Evolutionary conservation across 2,797 vertebrate species (phyloP).

Genomic region (Micrastur ruficollis): DNA sequence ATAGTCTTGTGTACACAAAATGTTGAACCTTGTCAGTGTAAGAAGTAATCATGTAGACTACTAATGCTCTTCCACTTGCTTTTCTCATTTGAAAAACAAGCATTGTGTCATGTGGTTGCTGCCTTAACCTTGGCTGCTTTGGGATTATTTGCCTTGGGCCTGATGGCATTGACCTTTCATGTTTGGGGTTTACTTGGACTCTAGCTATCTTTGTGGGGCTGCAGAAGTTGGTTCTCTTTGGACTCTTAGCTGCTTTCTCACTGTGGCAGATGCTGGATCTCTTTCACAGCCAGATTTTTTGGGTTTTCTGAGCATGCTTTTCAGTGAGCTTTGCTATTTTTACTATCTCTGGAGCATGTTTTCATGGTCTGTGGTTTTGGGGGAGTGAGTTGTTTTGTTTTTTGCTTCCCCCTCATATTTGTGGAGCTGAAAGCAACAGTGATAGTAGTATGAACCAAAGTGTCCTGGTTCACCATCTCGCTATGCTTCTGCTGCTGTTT

Average conservation of each 20-base stretch:
- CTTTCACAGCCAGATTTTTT: not conserved
- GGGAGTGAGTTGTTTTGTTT: not conserved
- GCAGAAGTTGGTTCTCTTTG: not conserved
- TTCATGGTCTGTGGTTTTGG: not conserved
- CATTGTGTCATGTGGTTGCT: not conserved
- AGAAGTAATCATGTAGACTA: not conserved
- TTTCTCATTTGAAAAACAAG: not conserved
- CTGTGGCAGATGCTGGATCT: not conserved
- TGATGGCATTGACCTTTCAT: not conserved
- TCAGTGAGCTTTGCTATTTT: constrained; percentile 3
- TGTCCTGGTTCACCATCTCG: not conserved
- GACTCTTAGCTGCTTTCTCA: not conserved
- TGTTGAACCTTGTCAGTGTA: not conserved
- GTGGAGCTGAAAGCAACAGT: not conserved
- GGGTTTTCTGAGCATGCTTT: not conserved
- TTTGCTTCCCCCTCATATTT: not conserved
- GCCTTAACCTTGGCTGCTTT: not conserved
- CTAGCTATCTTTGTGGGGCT: not conserved
- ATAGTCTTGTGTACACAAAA: not conserved
- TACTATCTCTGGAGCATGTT: not conserved
- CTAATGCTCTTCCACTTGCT: not conserved
- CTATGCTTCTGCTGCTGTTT: not conserved
- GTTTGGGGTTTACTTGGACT: not conserved
- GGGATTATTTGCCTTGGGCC: not conserved
- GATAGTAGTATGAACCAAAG: not conserved